Evolutionary conservation across 2,888 invertebrate species (phyloP).

Genomic region (Parelbella ahira): DNA sequence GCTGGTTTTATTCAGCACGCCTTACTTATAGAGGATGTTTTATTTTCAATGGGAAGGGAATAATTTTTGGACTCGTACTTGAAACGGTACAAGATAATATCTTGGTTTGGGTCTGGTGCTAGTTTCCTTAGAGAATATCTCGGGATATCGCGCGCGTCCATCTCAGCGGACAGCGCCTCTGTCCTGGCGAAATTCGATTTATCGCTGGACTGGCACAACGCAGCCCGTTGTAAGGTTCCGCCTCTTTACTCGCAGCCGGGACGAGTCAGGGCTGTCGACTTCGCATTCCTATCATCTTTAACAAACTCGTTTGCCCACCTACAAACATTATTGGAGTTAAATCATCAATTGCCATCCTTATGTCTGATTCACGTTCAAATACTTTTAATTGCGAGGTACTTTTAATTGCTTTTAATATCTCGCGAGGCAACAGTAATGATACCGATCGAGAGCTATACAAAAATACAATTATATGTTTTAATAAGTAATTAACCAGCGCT

Average conservation of each 20-base stretch:
- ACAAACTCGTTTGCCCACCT: conserved; percentile 51
- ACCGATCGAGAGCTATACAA: too few relatives aligned
- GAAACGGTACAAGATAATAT: conserved; percentile 32
- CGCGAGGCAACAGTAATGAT: too few relatives aligned
- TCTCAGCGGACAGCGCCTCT: conserved; percentile 54
- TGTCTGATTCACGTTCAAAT: conserved; percentile 7
- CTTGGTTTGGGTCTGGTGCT: conserved; percentile 31
- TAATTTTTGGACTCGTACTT: conserved; percentile 14
- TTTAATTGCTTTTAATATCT: too few relatives aligned
- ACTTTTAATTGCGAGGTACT: conserved; percentile 20
- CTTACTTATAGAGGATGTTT: conserved; percentile 5
- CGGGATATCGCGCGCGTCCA: conserved; percentile 56
- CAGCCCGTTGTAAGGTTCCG: conserved; percentile 60
- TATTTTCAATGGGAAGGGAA: conserved; percentile 20
- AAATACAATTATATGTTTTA: too few relatives aligned
- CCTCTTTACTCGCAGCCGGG: conserved; percentile 47
- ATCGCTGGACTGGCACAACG: conserved; percentile 57
- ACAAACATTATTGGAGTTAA: conserved; percentile 45
- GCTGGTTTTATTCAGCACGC: conserved; percentile 10
- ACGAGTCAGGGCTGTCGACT: conserved; percentile 55
- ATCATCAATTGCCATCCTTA: conserved; percentile 31
- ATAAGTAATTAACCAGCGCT: too few relatives aligned
- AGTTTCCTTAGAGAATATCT: conserved; percentile 51
- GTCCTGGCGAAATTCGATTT: conserved; percentile 70
- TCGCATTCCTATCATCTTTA: conserved; percentile 43